Evolutionary conservation across 2,888 invertebrate genomes (phyloP).

Genomic region (Automeris io): DNA sequence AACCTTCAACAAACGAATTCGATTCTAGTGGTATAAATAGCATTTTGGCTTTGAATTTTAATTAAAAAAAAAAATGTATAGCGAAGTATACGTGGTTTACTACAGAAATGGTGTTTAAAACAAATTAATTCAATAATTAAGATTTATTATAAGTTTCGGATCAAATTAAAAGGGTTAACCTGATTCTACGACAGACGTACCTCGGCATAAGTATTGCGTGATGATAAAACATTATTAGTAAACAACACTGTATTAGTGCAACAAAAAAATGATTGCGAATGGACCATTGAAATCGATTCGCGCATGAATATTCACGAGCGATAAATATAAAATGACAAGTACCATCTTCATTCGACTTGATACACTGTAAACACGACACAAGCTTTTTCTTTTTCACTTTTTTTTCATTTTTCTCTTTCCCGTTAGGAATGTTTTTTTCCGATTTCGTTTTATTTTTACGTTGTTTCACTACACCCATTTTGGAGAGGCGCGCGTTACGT

Average conservation of each 20-base stretch:
- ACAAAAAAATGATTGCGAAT: constrained; percentile 7
- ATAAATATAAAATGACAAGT: constrained; percentile 22
- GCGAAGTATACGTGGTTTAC: no score
- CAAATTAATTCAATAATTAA: no score
- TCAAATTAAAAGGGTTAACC: constrained; percentile 18
- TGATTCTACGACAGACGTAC: neutral
- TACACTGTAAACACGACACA: constrained; percentile 74
- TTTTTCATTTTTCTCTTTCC: constrained; percentile 51
- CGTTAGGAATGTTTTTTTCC: constrained; percentile 45
- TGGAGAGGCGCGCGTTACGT: constrained; percentile 32
- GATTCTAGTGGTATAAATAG: no score
- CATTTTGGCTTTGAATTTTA: no score
- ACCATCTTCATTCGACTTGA: constrained; percentile 70
- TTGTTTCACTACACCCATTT: constrained; percentile 70
- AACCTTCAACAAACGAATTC: no score
- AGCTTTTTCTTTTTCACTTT: constrained; percentile 72
- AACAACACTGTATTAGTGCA: constrained; percentile 7
- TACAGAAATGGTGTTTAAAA: no score
- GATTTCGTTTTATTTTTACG: constrained; percentile 53
- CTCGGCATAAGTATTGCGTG: neutral
- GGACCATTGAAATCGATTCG: constrained; percentile 14
- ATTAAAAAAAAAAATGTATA: no score
- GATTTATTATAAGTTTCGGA: no score
- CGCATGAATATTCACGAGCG: constrained; percentile 13
- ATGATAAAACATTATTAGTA: constrained; percentile 11